Evolutionary conservation across 2,797 vertebrate species (phyloP).

Genomic region (Hoplostethus mediterraneus): DNA sequence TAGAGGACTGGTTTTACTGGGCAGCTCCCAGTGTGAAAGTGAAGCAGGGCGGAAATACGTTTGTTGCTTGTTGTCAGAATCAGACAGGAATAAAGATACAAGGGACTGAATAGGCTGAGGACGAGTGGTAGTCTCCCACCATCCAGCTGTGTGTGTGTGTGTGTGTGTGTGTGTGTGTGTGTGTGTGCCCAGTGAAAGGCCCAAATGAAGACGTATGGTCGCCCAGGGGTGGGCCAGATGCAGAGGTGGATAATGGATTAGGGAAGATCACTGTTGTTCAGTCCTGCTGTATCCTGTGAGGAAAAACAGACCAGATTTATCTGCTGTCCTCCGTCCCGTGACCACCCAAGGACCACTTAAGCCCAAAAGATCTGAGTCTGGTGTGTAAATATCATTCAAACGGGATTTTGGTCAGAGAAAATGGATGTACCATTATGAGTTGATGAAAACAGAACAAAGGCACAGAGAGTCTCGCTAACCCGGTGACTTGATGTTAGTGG

Average conservation of each 20-base stretch:
- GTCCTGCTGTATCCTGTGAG: conserved; percentile 54
- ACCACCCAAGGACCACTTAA: conserved; percentile 63
- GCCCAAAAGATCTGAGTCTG: conserved; percentile 32
- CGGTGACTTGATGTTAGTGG: background rate
- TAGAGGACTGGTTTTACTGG: no score
- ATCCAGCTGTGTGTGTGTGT: background rate
- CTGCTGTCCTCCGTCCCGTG: conserved; percentile 16
- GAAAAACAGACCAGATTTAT: conserved; percentile 61
- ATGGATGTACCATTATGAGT: background rate
- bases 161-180: conserved; percentile 13
- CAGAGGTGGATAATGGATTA: conserved; percentile 60
- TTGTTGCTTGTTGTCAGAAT: no score
- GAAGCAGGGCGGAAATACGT: no score
- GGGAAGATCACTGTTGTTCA: conserved; percentile 37
- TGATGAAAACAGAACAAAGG: background rate
- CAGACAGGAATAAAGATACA: no score
- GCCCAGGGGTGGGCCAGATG: conserved; percentile 44
- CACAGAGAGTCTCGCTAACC: background rate
- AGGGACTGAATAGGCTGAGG: background rate
- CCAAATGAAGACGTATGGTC: conserved; percentile 59
- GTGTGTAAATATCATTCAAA: conserved; percentile 48
- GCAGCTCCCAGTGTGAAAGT: no score
- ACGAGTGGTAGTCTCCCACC: background rate
- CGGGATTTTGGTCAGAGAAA: conserved; percentile 24
- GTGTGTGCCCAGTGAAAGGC: conserved; percentile 31